Percentiles rank a stretch among this genome's conserved stretches.
Conservation (phyloP, 2,113 vertebrate genomes). For the Leptodactylus fuscus region DNA sequence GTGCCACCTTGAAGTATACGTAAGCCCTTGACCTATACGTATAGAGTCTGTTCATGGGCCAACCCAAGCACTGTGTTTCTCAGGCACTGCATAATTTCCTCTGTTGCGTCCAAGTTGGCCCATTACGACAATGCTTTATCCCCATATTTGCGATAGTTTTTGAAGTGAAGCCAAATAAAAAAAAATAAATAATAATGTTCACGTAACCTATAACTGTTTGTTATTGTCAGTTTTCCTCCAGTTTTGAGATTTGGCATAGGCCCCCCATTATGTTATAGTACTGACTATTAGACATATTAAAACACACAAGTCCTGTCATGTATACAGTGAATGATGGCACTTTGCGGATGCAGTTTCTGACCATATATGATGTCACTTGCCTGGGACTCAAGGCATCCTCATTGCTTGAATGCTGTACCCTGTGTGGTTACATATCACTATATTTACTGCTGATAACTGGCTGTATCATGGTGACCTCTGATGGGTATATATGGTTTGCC, state of each 20-base stretch:
- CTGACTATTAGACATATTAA: not conserved
- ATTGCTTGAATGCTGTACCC: not conserved
- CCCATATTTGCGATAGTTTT: too few relatives aligned
- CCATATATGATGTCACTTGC: not conserved
- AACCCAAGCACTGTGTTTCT: not conserved
- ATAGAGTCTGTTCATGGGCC: too few relatives aligned
- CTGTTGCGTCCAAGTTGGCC: too few relatives aligned
- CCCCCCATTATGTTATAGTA: not conserved
- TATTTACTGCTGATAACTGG: not conserved
- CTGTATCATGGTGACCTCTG: not conserved
- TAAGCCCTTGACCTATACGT: too few relatives aligned
- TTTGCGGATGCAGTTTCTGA: not conserved
- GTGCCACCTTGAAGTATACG: too few relatives aligned
- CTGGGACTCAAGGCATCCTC: not conserved
- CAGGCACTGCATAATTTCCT: too few relatives aligned
- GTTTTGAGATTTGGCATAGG: not conserved
- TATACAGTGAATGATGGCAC: conserved; percentile 21
- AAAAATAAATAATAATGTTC: too few relatives aligned
- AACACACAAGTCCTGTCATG: too few relatives aligned
- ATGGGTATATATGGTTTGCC: not conserved
- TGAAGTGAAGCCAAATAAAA: too few relatives aligned
- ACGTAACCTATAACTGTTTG: too few relatives aligned
- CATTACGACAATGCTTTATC: too few relatives aligned
- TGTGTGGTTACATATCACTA: not conserved
- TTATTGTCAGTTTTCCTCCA: too few relatives aligned